Base-by-base conservation (phyloP, 2,113 vertebrate species). In the Pollachius pollachius region DNA sequence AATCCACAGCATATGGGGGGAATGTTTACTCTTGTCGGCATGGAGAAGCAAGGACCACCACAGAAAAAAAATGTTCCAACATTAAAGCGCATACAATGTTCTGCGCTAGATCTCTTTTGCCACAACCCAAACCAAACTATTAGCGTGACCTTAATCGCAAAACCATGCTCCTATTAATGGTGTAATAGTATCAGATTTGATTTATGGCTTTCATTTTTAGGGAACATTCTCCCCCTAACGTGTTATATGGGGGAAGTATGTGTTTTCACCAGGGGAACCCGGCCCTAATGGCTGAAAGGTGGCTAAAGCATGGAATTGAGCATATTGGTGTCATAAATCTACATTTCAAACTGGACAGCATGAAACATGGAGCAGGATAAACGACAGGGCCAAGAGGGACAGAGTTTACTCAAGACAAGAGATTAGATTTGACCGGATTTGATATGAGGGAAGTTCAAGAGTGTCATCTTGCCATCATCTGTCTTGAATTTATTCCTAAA, bases 271-370 rank as follows among this genome's bases (percentile, higher is more conserved):
- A 87, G 87, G 79, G 78, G 80, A 78, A 78, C 84, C 81, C 82
- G 85, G 81, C 86, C 81, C 81, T 88, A 83, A 78, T 80, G 81
- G 80, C 85, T 86, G 85, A 90, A 88, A 81, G 88, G 73, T 88
- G 88, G 85, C 90, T 90, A 90, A 92, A 89, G 88, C 88, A 86
- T 84, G 84, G 85, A 91, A 89, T 88, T n/a, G 79, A 90, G 85
- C 89, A 91, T 89, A 91, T 91, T 92, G 87, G 89, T 83, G 81
- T 84, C 88, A 91, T 93, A 92, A 92, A 92, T 93, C 89, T 89
- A 84, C 82, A 86, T 91, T 90, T 89, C 73, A 87, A 86, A 90
- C 77, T 64, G 80, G 86, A 88, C 84, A 76, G 81, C 79, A 74
- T 83, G 75, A 78, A 90, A 86, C 85, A 78, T 60, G 64, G 74